Conservation (phyloP, 2,888 invertebrate genomes). For the Euplagia quadripunctaria region DNA sequence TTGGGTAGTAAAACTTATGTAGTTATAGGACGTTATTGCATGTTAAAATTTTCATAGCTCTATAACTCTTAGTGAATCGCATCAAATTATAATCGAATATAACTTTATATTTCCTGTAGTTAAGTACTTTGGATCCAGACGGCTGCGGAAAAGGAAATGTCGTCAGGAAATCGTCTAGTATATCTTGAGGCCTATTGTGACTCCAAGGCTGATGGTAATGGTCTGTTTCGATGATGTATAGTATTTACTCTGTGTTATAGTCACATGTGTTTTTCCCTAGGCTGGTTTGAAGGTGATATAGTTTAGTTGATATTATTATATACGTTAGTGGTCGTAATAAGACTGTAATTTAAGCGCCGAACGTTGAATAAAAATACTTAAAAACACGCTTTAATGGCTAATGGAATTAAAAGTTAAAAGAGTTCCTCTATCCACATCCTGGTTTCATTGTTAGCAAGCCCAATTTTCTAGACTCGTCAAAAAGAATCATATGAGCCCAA, state of each 20-base stretch:
- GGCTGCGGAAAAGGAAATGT: slow-evolving; percentile 61
- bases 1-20: not conserved
- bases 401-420: no score
- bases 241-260: slow-evolving; percentile 24
- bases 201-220: slow-evolving; percentile 55
- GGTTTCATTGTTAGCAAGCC: no score
- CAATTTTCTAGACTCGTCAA: no score
- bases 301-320: no score
- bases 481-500: no score
- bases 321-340: no score
- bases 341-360: no score
- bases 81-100: slow-evolving; percentile 26
- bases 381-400: no score
- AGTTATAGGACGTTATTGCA: not conserved
- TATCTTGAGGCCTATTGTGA: slow-evolving; percentile 64
- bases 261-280: not conserved
- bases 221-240: slow-evolving; percentile 49
- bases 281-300: not conserved
- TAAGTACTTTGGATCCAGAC: slow-evolving; percentile 40
- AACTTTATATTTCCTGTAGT: slow-evolving; percentile 50
- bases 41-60: slow-evolving; percentile 10
- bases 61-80: slow-evolving; percentile 15
- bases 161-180: slow-evolving; percentile 65
- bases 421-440: no score
- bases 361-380: no score